Evolutionary conservation across 2,888 invertebrate species (phyloP), one percentile per base, ranked within the genome.

Genomic region (Maniola hyperantus): DNA sequence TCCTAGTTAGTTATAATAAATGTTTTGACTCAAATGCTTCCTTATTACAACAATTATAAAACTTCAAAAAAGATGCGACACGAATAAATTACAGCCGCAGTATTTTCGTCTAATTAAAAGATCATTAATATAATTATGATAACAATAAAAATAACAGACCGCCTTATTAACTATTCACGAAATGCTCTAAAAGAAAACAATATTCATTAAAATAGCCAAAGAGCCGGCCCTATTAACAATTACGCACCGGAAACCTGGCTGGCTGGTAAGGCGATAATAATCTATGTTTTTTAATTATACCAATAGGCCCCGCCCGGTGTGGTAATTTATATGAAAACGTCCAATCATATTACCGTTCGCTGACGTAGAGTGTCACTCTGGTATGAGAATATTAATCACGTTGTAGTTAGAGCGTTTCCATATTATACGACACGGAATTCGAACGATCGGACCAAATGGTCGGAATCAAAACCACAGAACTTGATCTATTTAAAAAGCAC

Each of bases 261-360:
- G 83, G 85, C 83, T 82, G 83, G 83, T 74, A 74, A 79, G 76
- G 79, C 78, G 89, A 89, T 88, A 87, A 83, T 80, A 78, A 89
- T 89, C 89, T 87, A 80, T 79, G 80, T 80, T 84, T 88, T 88
- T 88, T 88, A 88, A 88, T 88, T 88, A 87, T 80, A 83, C 85
- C 78, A 80, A 83, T 84, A 87, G 80, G 82, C 87, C 74, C 87
- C 88, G 83, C 85, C 87, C 80, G 81, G 78, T 74, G 82, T 81
- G 79, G 83, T 84, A 81, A 88, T 89, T 87, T 87, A 87, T 88
- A 87, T 84, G 82, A 78, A 88, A 85, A 85, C 85, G 90, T 90
- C 91, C 90, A 91, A 91, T 91, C 89, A 82, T 82, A 87, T 91
- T 89, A 89, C 77, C 77, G 78, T 77, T 74, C 80, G 85, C 74